Evolutionary conservation across 2,113 vertebrate genomes (phyloP).

Genomic region (Channa maculata): DNA sequence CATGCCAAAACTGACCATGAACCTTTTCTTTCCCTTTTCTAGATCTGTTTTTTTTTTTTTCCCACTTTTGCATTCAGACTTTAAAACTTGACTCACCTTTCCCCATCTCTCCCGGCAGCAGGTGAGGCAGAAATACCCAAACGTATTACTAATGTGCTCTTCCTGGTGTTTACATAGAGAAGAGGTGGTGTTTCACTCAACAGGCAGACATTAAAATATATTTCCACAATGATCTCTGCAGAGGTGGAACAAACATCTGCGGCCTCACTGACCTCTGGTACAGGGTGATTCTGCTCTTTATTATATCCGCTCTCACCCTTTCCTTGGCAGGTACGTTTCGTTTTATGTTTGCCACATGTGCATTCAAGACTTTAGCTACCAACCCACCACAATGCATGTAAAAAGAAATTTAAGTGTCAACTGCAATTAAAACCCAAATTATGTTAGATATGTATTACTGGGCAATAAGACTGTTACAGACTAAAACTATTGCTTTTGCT

Average conservation of each 20-base stretch:
- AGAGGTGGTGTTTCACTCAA: conserved; percentile 2
- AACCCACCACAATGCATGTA: not conserved
- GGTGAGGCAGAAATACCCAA: conserved; percentile 1
- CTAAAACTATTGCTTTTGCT: too few species aligned
- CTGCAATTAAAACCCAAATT: not conserved
- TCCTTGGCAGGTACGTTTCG: not conserved
- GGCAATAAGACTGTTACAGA: too few species aligned
- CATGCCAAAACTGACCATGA: too few species aligned
- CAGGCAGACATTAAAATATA: conserved; percentile 1
- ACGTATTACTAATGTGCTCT: not conserved
- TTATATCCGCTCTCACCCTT: not conserved
- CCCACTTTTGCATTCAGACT: not conserved
- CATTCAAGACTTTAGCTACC: not conserved
- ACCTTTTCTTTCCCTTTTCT: too few species aligned
- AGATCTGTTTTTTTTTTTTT: not conserved
- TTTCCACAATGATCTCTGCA: conserved; percentile 20
- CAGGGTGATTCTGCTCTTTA: not conserved
- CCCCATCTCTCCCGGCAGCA: not conserved
- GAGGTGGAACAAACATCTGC: not conserved
- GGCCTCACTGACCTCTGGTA: not conserved
- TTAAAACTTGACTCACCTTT: not conserved
- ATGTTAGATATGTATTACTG: too few species aligned
- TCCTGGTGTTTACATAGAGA: not conserved
- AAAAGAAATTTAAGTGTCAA: not conserved
- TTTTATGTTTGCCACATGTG: not conserved